Base-by-base conservation (phyloP, 2,888 invertebrate species). In the Mystacides longicornis region DNA sequence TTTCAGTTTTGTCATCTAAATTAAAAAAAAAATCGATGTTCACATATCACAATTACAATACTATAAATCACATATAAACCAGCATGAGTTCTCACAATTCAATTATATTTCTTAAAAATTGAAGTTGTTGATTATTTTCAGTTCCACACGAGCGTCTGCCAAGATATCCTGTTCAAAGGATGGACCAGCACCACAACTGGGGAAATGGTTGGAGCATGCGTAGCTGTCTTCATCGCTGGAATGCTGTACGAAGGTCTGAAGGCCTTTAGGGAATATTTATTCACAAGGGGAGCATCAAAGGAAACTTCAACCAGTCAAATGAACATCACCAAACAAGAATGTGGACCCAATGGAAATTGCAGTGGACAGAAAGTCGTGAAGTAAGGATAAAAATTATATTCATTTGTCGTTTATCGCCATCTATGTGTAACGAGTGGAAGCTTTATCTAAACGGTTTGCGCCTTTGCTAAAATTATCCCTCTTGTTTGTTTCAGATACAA, bases 211-310 rank as follows among this genome's bases (percentile, higher is more conserved):
- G 88, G 89, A 1, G 95, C 97, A 0, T 90, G 92, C 68, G 75
- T 95, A 53, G 90, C 88, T 48, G 87, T 98, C 64, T 90, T 96
- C 71, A 79, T 93, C 50, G 82, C 95, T 67, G 90, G 93, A 0
- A 83, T 93, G 21, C 75, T 93, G n/a, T 98, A 97, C 69, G 98
- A 99, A 74, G 93, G 92, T 0, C 80, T 99, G 2, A 98, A 97
- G 75, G 94, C 92, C 74, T 86, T 76, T 66, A 69, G 82, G 0
- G 81, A 81, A 63, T 72, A 72, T 5, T 66, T 76, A 14, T 74
- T 75, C 63, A 49, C 19, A 0, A 51, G 33, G 20, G 62, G 58
- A 2, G 64, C 70, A 3, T 58, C 68, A 1, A 62, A 67, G 11
- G 66, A 69, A 0, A 70, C 69, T 0, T 73, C 75, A 65, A 75